These are phyloP conservation scores for Oxyura jamaicensis DNA, from an alignment of 2,113 vertebrate genomes.

Conservation along the genomic window DNA sequence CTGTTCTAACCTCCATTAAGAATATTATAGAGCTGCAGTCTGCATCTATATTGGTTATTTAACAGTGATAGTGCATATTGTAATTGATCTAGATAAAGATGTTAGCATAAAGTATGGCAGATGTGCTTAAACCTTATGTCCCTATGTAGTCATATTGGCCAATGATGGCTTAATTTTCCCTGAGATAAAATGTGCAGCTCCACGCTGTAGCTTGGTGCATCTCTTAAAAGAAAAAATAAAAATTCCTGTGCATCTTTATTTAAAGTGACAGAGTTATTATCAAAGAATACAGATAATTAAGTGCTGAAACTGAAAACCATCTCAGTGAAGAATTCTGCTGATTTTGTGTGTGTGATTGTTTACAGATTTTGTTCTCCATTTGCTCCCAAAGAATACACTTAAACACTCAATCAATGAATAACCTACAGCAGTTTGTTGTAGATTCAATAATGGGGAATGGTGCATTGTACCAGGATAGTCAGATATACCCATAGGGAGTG, in stretches of 20 bases:
- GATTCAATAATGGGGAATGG: constrained; percentile 86
- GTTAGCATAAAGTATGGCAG: constrained; percentile 25
- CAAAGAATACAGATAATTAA: constrained; percentile 70
- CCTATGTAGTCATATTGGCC: not conserved
- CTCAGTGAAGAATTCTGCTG: constrained; percentile 68
- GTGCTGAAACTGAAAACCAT: constrained; percentile 43
- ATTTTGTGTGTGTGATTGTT: constrained; percentile 77
- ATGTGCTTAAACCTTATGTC: constrained; percentile 32
- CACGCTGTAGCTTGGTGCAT: not conserved
- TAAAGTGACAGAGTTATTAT: constrained; percentile 55
- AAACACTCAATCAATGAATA: constrained; percentile 99
- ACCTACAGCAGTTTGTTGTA: constrained; percentile 94
- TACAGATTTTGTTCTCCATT: constrained; percentile 80
- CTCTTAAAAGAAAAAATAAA: constrained; percentile 33
- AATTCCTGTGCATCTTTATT: constrained; percentile 39
- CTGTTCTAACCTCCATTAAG: constrained; percentile 51
- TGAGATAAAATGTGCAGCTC: constrained; percentile 17
- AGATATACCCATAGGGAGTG: constrained; percentile 96
- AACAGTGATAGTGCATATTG: constrained; percentile 30
- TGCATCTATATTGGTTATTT: constrained; percentile 66
- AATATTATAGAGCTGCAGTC: constrained; percentile 48
- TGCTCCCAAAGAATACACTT: constrained; percentile 89
- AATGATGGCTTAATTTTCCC: constrained; percentile 59
- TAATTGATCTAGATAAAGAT: constrained; percentile 64
- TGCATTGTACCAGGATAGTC: constrained; percentile 87